A percentile compares a stretch with the other conserved stretches of the same genome.
phyloP scores from a whole-genome alignment of 2,888 invertebrate species.

The Rhagium mordax region DNA sequence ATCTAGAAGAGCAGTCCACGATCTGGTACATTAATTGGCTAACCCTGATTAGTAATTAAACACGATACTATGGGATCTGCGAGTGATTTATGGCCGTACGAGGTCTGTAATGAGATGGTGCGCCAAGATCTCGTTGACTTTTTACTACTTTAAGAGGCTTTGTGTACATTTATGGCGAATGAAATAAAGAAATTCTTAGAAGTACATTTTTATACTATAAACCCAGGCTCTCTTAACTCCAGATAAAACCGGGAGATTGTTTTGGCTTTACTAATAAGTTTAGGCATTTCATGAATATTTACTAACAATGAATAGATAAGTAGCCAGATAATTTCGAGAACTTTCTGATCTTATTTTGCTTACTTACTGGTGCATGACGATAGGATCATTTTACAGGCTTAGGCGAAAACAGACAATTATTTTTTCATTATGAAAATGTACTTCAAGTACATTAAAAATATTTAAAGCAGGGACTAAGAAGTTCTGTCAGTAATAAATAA shows the following conservation, averaged over 20 bases:
- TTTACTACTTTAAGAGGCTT: slow-evolving; percentile 45
- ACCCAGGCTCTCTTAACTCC: slow-evolving; percentile 39
- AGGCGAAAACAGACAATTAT: too few relatives aligned
- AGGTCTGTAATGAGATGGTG: slow-evolving; percentile 56
- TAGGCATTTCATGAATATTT: slow-evolving; percentile 56
- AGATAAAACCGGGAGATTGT: slow-evolving; percentile 51
- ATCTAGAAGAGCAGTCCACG: slow-evolving; percentile 55
- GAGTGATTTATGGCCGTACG: slow-evolving; percentile 55
- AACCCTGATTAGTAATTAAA: slow-evolving; percentile 66
- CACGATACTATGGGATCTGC: slow-evolving; percentile 55
- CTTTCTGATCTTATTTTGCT: neutral
- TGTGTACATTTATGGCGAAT: slow-evolving; percentile 46
- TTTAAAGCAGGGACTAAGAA: too few relatives aligned
- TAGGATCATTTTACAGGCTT: neutral
- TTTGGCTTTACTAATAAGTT: slow-evolving; percentile 54
- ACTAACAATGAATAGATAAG: slow-evolving; percentile 51
- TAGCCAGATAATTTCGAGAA: slow-evolving; percentile 38
- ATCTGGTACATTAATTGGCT: slow-evolving; percentile 65
- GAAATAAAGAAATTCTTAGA: slow-evolving; percentile 45
- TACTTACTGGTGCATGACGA: neutral
- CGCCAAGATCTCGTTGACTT: slow-evolving; percentile 46
- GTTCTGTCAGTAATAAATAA: too few relatives aligned
- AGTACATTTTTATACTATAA: slow-evolving; percentile 45
- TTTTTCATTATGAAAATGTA: too few relatives aligned
- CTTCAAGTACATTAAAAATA: too few relatives aligned